phyloP scores from a whole-genome alignment of 2,797 vertebrate species.

The Artibeus jamaicensis region DNA sequence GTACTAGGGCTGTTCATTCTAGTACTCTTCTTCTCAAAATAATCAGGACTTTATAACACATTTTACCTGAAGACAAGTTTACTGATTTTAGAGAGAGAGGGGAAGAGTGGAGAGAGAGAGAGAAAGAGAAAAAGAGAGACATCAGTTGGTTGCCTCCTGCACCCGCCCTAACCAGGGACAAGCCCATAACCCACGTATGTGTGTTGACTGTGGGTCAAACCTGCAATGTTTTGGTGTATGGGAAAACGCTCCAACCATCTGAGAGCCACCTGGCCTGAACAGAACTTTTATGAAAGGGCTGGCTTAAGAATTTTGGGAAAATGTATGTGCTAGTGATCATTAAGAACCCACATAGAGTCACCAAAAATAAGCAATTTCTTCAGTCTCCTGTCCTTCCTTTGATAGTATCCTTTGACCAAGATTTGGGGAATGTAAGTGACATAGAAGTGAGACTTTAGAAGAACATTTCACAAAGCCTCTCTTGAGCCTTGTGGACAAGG shows the following conservation, averaged over 20 bases:
- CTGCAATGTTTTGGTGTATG: not conserved
- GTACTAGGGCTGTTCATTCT: not conserved
- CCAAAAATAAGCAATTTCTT: not conserved
- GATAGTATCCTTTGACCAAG: not conserved
- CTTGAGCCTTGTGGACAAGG: not conserved
- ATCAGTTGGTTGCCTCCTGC: not conserved
- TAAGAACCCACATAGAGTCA: not conserved
- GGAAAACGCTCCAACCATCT: not conserved
- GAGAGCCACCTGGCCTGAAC: not conserved
- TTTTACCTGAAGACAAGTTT: not conserved
- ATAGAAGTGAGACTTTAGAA: not conserved
- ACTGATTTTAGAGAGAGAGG: not conserved
- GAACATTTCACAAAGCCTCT: not conserved
- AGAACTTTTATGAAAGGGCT: not conserved
- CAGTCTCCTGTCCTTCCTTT: not conserved
- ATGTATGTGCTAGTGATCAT: not conserved
- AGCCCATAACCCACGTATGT: not conserved
- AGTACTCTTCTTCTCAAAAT: not conserved
- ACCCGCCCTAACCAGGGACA: no score
- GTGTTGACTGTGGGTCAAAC: not conserved
- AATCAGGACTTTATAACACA: not conserved
- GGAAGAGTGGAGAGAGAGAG: not conserved
- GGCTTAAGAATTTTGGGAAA: not conserved
- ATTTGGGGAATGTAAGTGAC: not conserved
- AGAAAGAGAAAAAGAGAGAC: not conserved